Evolutionary conservation across 2,113 vertebrate species (phyloP).

Genomic region (Oophaga pumilio): DNA sequence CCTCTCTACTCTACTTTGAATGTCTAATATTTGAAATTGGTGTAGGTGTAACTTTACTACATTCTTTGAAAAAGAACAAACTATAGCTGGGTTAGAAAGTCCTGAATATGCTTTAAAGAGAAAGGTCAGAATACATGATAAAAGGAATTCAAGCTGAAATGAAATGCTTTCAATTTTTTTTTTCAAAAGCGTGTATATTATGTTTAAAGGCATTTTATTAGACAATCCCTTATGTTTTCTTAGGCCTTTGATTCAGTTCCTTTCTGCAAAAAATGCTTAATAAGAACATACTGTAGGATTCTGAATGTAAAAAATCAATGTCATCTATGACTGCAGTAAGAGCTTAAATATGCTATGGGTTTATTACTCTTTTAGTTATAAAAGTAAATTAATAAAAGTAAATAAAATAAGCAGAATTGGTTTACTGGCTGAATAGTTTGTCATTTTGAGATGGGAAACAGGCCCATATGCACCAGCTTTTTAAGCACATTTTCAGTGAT

Average conservation of each 20-base stretch:
- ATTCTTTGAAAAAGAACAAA: slow-evolving; percentile 52
- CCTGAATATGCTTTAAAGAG: slow-evolving; percentile 41
- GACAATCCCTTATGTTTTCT: background rate
- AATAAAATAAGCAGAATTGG: background rate
- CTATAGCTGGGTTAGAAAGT: slow-evolving; percentile 47
- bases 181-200: slow-evolving; percentile 51
- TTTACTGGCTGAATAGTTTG: too few species aligned
- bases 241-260: background rate
- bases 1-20: slow-evolving; percentile 47
- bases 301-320: background rate
- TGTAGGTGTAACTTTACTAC: slow-evolving; percentile 45
- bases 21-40: slow-evolving; percentile 52
- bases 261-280: background rate
- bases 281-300: background rate
- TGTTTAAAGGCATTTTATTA: slow-evolving; percentile 35
- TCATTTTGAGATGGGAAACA: too few species aligned
- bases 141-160: slow-evolving; percentile 36
- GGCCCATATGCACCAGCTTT: too few species aligned
- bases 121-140: slow-evolving; percentile 53
- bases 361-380: background rate
- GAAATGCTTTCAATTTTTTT: slow-evolving; percentile 46
- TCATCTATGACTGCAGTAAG: background rate
- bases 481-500: too few species aligned
- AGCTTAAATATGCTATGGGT: background rate
- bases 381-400: background rate